phyloP scores from a whole-genome alignment of 2,113 vertebrate species.

The Chelonoidis abingdonii region DNA sequence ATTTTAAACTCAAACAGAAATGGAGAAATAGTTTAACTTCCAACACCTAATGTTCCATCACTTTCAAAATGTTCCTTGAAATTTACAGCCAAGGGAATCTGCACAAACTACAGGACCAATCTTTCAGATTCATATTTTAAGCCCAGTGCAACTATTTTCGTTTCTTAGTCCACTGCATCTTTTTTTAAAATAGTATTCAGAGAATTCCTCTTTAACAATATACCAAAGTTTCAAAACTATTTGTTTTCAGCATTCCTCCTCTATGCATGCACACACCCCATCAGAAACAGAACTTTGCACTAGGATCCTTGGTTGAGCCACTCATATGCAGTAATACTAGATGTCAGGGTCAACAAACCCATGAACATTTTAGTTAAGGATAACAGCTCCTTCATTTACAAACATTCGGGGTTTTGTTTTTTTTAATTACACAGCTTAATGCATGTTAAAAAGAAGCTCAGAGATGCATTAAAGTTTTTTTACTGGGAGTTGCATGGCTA shows the following conservation, averaged over 20 bases:
- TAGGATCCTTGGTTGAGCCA: not conserved
- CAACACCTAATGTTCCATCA: not conserved
- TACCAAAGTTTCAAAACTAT: not conserved
- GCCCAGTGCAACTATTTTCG: not conserved
- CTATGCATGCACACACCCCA: not conserved
- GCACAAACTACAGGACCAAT: not conserved
- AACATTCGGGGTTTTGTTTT: not conserved
- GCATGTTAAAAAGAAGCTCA: not conserved
- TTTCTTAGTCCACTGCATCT: not conserved
- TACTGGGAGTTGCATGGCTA: not conserved
- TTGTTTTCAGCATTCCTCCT: not conserved
- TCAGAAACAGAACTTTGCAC: not conserved
- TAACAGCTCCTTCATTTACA: not conserved
- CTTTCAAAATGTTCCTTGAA: not conserved
- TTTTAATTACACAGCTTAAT: not conserved
- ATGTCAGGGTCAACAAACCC: not conserved
- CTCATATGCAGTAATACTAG: not conserved
- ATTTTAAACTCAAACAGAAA: fast-evolving
- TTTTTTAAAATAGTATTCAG: not conserved
- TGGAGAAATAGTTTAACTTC: fast-evolving
- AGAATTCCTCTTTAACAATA: not conserved
- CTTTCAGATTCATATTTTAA: not conserved
- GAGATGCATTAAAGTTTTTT: not conserved
- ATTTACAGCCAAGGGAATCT: not conserved
- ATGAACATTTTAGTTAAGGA: not conserved